These are phyloP conservation scores for Diachrysia chrysitis DNA, from an alignment of 2,888 invertebrate genomes.

Conservation along the genomic window DNA sequence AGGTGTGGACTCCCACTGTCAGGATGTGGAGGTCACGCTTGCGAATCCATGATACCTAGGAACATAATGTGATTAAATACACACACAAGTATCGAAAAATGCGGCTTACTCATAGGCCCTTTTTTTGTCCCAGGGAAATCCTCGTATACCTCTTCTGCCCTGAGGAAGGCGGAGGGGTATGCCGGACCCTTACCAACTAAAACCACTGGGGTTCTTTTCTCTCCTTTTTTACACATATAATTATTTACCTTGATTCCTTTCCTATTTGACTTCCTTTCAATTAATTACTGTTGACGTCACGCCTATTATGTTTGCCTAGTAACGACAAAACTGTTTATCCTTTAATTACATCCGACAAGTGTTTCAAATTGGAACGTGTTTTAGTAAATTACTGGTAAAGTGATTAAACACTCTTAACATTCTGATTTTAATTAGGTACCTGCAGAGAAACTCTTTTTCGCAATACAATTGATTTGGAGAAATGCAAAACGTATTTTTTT, in stretches of 20 bases:
- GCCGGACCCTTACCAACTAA: too few species aligned
- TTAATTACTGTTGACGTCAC: slow-evolving; percentile 4
- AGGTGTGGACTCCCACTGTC: slow-evolving; percentile 91
- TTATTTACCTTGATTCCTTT: too few species aligned
- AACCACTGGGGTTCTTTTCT: too few species aligned
- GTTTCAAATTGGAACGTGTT: not conserved
- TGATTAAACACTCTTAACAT: slow-evolving; percentile 2
- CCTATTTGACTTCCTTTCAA: not conserved
- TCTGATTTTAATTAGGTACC: not conserved
- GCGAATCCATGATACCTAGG: slow-evolving; percentile 96
- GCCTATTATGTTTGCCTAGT: not conserved
- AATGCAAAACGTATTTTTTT: too few species aligned
- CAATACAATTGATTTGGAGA: too few species aligned
- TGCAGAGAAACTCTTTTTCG: too few species aligned
- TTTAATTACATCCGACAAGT: not conserved
- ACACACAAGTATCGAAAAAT: too few species aligned
- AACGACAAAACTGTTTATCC: slow-evolving; percentile 5
- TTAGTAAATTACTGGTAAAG: slow-evolving; percentile 7
- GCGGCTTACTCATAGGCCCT: too few species aligned
- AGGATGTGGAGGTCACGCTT: slow-evolving; percentile 94
- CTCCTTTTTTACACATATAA: too few species aligned
- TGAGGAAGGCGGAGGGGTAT: too few species aligned
- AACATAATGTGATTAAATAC: slow-evolving; percentile 44
- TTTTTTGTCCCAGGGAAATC: too few species aligned
- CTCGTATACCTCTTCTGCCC: too few species aligned